Conservation (phyloP, 2,797 vertebrate species). For the Antrozous pallidus region DNA sequence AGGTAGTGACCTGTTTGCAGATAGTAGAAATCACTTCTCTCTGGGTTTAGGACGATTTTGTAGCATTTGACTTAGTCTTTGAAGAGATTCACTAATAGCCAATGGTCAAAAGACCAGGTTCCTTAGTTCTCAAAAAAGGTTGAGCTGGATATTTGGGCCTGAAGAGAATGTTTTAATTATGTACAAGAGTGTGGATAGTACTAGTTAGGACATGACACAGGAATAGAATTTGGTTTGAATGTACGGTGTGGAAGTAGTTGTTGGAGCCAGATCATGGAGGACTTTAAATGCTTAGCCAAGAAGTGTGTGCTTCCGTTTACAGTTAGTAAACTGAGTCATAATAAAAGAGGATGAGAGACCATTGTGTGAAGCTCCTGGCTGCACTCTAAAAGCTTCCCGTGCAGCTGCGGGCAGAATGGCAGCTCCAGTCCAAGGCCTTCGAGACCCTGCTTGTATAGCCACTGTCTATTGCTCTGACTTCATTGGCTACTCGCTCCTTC, state of each 20-base stretch:
- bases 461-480: neutral
- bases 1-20: neutral
- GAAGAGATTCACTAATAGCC: neutral
- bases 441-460: too few relatives aligned
- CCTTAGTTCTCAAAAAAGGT: neutral
- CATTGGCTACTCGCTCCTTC: neutral
- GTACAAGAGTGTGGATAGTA: neutral
- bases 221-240: neutral
- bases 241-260: neutral
- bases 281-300: neutral
- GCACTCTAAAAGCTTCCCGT: fast-evolving
- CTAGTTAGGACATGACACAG: neutral
- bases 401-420: neutral
- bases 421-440: neutral
- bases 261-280: neutral
- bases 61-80: neutral
- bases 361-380: neutral
- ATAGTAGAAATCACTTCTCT: neutral
- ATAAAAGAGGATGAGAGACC: neutral
- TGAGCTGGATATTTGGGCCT: neutral
- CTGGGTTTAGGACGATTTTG: neutral
- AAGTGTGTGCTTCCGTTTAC: neutral
- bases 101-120: neutral
- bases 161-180: neutral
- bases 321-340: neutral